These are phyloP conservation scores for Dipodomys spectabilis DNA, from an alignment of 2,113 vertebrate genomes.

Conservation along the genomic window DNA sequence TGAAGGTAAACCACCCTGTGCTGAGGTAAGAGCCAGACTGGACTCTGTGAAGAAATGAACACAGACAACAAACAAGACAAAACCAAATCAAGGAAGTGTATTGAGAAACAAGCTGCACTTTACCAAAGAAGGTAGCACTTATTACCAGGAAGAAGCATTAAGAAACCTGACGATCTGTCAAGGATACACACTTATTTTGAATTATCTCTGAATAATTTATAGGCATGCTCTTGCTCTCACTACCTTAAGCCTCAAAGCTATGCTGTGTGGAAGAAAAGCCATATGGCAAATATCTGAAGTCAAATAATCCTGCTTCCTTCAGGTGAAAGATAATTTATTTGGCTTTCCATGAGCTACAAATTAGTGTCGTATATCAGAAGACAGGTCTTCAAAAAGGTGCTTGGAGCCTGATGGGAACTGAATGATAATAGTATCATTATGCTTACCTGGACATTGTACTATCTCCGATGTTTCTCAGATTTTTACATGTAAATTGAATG, in stretches of 20 bases:
- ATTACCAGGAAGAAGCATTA: slow-evolving; percentile 85
- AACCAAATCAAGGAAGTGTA: slow-evolving; percentile 80
- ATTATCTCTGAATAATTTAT: slow-evolving; percentile 94
- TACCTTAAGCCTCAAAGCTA: slow-evolving; percentile 76
- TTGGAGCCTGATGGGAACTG: slow-evolving; percentile 34
- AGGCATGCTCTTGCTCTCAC: slow-evolving; percentile 75
- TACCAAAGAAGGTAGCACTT: slow-evolving; percentile 83
- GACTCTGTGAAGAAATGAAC: slow-evolving; percentile 89
- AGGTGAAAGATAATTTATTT: slow-evolving; percentile 76
- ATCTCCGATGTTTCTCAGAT: slow-evolving; percentile 6
- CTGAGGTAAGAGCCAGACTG: slow-evolving; percentile 99
- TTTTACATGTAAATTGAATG: slow-evolving; percentile 6
- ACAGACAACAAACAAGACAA: slow-evolving; percentile 17
- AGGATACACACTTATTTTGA: slow-evolving; percentile 87
- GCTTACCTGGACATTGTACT: slow-evolving; percentile 25
- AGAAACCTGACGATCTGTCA: slow-evolving; percentile 89
- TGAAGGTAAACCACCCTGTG: slow-evolving; percentile 99
- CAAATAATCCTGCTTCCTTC: slow-evolving; percentile 71
- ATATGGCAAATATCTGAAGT: slow-evolving; percentile 79
- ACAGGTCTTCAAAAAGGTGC: slow-evolving; percentile 57
- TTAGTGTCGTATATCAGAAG: slow-evolving; percentile 68
- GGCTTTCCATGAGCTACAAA: slow-evolving; percentile 51
- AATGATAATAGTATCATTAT: slow-evolving; percentile 53
- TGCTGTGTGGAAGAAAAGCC: slow-evolving; percentile 65
- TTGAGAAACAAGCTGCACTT: slow-evolving; percentile 82